A percentile compares a stretch with the other conserved stretches of the same genome.
Evolutionary conservation across 35 echinoderm and acorn worm species (phyloP).

Genomic region (Anneissia japonica): DNA sequence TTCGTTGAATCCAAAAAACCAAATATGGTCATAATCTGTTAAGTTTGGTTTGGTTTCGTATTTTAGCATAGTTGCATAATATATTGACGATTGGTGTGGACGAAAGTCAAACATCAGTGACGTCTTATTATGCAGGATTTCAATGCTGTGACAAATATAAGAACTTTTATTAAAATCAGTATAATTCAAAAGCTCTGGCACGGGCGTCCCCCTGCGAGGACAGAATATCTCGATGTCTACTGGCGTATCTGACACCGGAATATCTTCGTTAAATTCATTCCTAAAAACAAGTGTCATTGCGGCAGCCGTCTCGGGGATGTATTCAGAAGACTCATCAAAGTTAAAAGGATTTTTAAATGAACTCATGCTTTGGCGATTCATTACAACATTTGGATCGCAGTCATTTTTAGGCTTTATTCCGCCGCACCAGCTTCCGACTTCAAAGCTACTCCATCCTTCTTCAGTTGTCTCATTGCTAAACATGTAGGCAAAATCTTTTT

Average conservation of each 20-base stretch:
- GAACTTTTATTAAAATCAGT: constrained; percentile 18
- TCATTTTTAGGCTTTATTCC: background rate
- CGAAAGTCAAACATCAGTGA: constrained; percentile 35
- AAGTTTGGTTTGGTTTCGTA: constrained; percentile 27
- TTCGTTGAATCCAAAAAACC: constrained; percentile 46
- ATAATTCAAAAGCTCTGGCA: constrained; percentile 7
- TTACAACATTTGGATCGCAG: constrained; percentile 3
- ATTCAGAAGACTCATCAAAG: constrained; percentile 26
- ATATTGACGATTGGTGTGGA: background rate
- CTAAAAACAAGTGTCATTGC: constrained; percentile 40
- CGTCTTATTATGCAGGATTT: constrained; percentile 38
- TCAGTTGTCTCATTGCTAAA: background rate
- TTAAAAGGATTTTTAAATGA: constrained; percentile 37
- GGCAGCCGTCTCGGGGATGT: constrained; percentile 2
- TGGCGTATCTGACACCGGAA: constrained; percentile 7
- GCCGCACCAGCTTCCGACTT: constrained; percentile 23
- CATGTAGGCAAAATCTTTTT: background rate
- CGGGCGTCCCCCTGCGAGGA: background rate
- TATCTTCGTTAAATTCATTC: background rate
- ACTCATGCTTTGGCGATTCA: background rate
- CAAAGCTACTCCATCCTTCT: constrained; percentile 29
- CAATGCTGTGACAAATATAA: constrained; percentile 52
- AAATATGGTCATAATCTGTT: constrained; percentile 32
- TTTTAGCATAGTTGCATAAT: constrained; percentile 35
- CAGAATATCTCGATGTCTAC: constrained; percentile 12